phyloP scores from a whole-genome alignment of 1,140 invertebrate species.

The Diabrotica virgifera region DNA sequence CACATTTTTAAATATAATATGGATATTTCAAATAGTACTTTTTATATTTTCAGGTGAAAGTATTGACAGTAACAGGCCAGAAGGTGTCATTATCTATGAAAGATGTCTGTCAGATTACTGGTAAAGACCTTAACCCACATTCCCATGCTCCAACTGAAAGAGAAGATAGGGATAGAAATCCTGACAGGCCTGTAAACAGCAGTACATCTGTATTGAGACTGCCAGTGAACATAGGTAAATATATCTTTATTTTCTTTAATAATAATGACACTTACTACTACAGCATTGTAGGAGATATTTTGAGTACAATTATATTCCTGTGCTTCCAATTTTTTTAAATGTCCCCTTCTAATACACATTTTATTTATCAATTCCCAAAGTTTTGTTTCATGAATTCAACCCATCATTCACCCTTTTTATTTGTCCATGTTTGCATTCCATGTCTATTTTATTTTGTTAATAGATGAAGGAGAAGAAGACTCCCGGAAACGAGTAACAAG shows the following conservation, averaged over 20 bases:
- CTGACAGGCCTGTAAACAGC: conserved; percentile 67
- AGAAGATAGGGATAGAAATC: conserved; percentile 75
- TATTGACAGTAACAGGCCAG: conserved; percentile 84
- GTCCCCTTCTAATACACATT: too few relatives aligned
- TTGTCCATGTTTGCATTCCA: too few relatives aligned
- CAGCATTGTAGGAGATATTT: too few relatives aligned
- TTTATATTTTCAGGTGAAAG: conserved; percentile 63
- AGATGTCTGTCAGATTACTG: conserved; percentile 94
- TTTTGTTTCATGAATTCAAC: too few relatives aligned
- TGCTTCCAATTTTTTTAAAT: too few relatives aligned
- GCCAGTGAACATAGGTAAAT: conserved; percentile 54
- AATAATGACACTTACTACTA: too few relatives aligned
- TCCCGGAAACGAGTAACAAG: conserved; percentile 81
- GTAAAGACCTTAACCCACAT: conserved; percentile 90
- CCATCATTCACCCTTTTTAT: too few relatives aligned
- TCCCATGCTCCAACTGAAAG: conserved; percentile 62
- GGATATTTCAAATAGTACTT: not conserved
- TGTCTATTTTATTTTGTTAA: not conserved
- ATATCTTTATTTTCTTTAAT: not conserved
- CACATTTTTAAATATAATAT: too few relatives aligned
- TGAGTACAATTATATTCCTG: too few relatives aligned
- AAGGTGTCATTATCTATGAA: conserved; percentile 98
- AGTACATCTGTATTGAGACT: conserved; percentile 65
- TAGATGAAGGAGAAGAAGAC: conserved; percentile 70
- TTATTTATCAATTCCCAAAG: too few relatives aligned